Evolutionary conservation across 2,113 vertebrate genomes (phyloP).

Genomic region (Silurus meridionalis): DNA sequence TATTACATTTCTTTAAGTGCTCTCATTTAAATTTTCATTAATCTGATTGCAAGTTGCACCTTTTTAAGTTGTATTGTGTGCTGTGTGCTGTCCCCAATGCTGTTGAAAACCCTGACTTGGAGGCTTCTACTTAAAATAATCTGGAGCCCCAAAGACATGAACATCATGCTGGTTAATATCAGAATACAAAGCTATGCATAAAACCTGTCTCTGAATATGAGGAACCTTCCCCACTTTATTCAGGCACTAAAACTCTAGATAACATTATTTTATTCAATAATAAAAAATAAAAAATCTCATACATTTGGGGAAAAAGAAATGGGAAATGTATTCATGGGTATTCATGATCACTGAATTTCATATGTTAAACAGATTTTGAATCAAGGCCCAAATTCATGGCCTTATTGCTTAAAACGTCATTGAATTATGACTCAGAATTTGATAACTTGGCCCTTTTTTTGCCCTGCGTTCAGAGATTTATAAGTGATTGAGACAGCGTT

Average conservation of each 20-base stretch:
- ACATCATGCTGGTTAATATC: too few species aligned
- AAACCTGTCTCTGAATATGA: background rate
- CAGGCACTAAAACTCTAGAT: background rate
- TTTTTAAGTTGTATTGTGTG: too few species aligned
- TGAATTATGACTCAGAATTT: conserved; percentile 17
- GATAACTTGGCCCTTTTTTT: conserved; percentile 12
- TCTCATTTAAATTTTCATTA: too few species aligned
- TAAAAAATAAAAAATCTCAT: background rate
- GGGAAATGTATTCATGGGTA: background rate
- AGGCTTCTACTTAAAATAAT: background rate
- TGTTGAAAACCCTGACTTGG: background rate
- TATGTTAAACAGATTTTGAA: background rate
- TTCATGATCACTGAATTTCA: background rate
- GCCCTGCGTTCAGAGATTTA: conserved; percentile 75
- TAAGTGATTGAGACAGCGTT: conserved; percentile 85
- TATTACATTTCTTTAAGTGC: too few species aligned
- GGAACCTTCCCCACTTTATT: background rate
- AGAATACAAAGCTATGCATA: background rate
- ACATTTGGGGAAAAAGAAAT: background rate
- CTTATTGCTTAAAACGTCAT: conserved; percentile 9
- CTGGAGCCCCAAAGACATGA: background rate
- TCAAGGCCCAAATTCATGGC: background rate
- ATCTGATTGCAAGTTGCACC: too few species aligned
- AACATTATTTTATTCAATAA: background rate
- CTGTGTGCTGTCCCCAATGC: background rate